Base-by-base conservation (phyloP, 1,140 invertebrate genomes). In the Cardiocondyla obscurior region DNA sequence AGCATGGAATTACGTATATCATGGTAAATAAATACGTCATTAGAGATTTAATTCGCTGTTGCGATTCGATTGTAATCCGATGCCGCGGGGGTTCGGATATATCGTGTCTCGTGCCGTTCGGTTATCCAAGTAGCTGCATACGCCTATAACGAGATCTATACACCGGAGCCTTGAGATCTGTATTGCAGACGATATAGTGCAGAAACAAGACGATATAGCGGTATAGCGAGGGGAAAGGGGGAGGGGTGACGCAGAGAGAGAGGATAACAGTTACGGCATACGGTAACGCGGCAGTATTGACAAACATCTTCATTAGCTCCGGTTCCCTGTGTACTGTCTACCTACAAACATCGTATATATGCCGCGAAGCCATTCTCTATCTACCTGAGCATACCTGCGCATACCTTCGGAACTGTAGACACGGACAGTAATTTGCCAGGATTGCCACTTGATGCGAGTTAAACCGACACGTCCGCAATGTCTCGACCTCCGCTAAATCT, bases 231-330 rank as follows among this genome's bases (percentile, higher is more conserved):
- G n/a, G 30, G 79, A 16, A 46, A 44, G 19, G 44, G n/a, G 30
- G 79, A 16, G 55, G 53, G 19, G 3, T n/a, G n/a, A n/a, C 0
- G 30, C 16, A 39, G 12, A 14, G 16, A 0, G 53, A 76, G 83
- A 58, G 82, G 79, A 81, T 83, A 81, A 87, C 85, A 69, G 87
- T 84, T 77, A 83, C 83, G 58, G 86, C 69, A 86, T 88, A 90
- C 70, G 51, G 85, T 84, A 90, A 84, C 88, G 85, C 85, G 88
- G 79, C 85, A 88, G 85, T 91, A 91, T 91, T 91, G 90, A 91
- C 89, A 91, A 91, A 91, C 90, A 91, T 91, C 90, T 91, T 91
- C 90, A 91, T 91, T 91, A 91, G 86, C 89, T 83, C 64, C 86
- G 81, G 74, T 83, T 89, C 73, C 81, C 81, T 87, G 88, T 84